These are phyloP conservation scores for Porites divaricata DNA, from an alignment of 92 coral and sea anemone species.

Conservation along the genomic window DNA sequence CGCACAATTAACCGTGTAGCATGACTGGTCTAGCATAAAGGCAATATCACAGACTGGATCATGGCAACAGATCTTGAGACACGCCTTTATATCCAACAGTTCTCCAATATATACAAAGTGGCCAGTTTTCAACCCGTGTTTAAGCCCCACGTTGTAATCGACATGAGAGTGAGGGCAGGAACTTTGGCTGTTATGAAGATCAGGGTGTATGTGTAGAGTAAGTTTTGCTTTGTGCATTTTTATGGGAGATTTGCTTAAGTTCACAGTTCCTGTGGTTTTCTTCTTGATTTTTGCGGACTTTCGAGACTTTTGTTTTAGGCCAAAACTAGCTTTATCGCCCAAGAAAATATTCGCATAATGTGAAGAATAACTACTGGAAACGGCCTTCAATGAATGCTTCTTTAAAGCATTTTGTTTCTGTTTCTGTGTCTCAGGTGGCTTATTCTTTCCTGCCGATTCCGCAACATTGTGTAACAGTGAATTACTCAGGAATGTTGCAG, in stretches of 20 bases:
- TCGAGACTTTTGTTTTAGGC: no score
- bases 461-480: background rate
- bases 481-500: background rate
- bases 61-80: slow-evolving; percentile 76
- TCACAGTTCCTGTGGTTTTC: background rate
- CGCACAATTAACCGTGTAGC: slow-evolving; percentile 79
- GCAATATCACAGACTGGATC: slow-evolving; percentile 79
- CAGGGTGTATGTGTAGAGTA: background rate
- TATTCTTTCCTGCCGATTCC: background rate
- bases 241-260: background rate
- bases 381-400: background rate
- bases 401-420: background rate
- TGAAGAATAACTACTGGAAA: background rate
- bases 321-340: background rate
- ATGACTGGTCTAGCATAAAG: slow-evolving; percentile 77
- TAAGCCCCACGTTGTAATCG: slow-evolving; percentile 45
- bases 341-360: background rate
- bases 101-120: slow-evolving; percentile 75
- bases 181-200: background rate
- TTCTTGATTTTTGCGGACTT: background rate
- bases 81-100: slow-evolving; percentile 50
- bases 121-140: slow-evolving; percentile 77
- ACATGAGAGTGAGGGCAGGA: slow-evolving; percentile 61
- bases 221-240: background rate
- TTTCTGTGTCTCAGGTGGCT: background rate